Base-by-base conservation (phyloP, 2,797 vertebrate species). In the Orientallactaga sibirica region DNA sequence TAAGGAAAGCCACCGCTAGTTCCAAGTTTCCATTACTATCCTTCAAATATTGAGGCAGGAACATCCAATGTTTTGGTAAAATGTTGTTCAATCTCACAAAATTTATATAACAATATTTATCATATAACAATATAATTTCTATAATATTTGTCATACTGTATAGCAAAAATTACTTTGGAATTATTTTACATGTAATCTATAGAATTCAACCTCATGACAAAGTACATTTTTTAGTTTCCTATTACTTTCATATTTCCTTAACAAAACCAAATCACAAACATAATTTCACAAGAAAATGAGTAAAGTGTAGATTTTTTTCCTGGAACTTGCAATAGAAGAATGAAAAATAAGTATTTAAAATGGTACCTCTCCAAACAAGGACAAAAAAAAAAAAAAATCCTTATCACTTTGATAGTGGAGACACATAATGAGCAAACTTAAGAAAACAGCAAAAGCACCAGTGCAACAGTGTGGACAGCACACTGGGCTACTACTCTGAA, bases 11-110 rank as follows among this genome's bases (percentile, higher is more conserved):
- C 94, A 99, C 99, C 1, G 99, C 99, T 97, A 99, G 97, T 10
- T 99, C 99, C 98, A 99, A 98, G 97, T 99, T 99, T 95, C 99
- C 99, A 98, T 99, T 99, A 97, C 99, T 99, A 97, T 99, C 99
- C 99, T 99, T 97, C 86, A 98, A 98, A 92, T 29, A 95, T 3
- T 64, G 96, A 97, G 61, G 90, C 91, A 66, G 9, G 37, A 79
- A 96, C 66, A 90, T 41, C 81, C 93, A 93, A 86, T 90, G 84
- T n/a, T 95, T 95, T 81, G 10, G 11, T 95, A 76, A 64, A 94
- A 91, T 78, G 88, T 48, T 81, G 68, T 55, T 73, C 22, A 75
- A 68, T 81, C 37, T 82, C 52, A 90, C 4, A 82, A 64, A 18
- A 80, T 18, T n/a, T 92, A 88, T 68, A 1, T 25, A 27, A 86